Percentiles rank a stretch among this genome's conserved stretches.
Conservation (phyloP, 2,113 vertebrate species). For the Onychostoma macrolepis region DNA sequence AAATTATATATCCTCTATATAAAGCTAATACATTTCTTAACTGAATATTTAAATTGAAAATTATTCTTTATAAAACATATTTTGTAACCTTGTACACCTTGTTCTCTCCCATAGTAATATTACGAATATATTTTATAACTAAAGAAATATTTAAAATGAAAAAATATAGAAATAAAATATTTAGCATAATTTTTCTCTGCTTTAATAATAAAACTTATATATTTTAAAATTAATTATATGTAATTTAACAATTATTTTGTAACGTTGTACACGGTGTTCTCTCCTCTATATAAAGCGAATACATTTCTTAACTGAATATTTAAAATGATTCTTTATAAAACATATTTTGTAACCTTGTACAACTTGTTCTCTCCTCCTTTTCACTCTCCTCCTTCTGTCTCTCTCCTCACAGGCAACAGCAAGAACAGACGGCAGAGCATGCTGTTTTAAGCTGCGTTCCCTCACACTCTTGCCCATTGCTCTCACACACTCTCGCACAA, state of each 20-base stretch:
- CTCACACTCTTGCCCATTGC: constrained; percentile 34
- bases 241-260: not conserved
- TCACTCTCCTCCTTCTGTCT: not conserved
- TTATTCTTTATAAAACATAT: too few relatives aligned
- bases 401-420: constrained; percentile 80
- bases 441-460: constrained; percentile 86
- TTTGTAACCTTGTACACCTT: too few relatives aligned
- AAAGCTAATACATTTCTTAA: too few relatives aligned
- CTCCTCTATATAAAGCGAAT: not conserved
- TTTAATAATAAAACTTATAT: too few relatives aligned
- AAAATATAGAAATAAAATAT: too few relatives aligned
- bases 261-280: not conserved
- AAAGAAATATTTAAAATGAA: too few relatives aligned
- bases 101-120: too few relatives aligned
- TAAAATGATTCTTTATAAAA: not conserved
- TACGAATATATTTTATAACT: too few relatives aligned
- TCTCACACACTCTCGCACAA: constrained; percentile 22
- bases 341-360: not conserved
- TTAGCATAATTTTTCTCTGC: too few relatives aligned
- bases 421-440: constrained; percentile 99
- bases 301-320: not conserved
- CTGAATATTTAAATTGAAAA: not conserved
- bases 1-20: too few relatives aligned
- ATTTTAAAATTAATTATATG: too few relatives aligned
- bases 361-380: not conserved